Conservation (phyloP, 2,888 invertebrate genomes). For the Nomada ruficornis region DNA sequence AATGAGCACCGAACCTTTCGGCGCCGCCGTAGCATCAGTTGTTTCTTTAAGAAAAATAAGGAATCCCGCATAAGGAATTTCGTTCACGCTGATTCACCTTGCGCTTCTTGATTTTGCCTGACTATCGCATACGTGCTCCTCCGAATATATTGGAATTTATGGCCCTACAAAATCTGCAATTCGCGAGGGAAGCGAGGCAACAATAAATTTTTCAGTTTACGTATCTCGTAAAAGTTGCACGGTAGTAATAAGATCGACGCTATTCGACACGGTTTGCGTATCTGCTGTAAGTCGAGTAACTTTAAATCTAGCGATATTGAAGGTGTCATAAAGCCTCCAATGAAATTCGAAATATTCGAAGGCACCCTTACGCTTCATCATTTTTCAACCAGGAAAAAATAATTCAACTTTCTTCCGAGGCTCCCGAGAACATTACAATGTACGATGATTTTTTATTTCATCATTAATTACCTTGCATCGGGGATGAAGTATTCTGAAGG, state of each 20-base stretch:
- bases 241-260: slow-evolving; percentile 1
- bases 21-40: neutral
- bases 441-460: neutral
- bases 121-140: neutral
- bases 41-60: neutral
- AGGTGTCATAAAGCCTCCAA: neutral
- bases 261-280: too few relatives aligned
- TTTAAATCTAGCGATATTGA: neutral
- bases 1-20: slow-evolving; percentile 45
- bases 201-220: slow-evolving; percentile 46
- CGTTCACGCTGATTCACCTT: neutral
- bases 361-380: neutral
- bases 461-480: slow-evolving; percentile 9
- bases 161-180: neutral
- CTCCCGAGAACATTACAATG: neutral
- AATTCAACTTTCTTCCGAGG: too few relatives aligned
- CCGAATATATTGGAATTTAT: slow-evolving; percentile 1
- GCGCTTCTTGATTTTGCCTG: neutral
- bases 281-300: neutral
- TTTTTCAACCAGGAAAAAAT: too few relatives aligned
- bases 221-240: slow-evolving; percentile 33
- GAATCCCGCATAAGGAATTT: neutral
- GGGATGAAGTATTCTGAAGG: neutral
- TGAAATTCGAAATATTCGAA: neutral
- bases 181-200: neutral